Evolutionary conservation across 1,140 invertebrate genomes (phyloP), one percentile per base, ranked within the genome.

Genomic region (Stenopsyche tienmushanensis): DNA sequence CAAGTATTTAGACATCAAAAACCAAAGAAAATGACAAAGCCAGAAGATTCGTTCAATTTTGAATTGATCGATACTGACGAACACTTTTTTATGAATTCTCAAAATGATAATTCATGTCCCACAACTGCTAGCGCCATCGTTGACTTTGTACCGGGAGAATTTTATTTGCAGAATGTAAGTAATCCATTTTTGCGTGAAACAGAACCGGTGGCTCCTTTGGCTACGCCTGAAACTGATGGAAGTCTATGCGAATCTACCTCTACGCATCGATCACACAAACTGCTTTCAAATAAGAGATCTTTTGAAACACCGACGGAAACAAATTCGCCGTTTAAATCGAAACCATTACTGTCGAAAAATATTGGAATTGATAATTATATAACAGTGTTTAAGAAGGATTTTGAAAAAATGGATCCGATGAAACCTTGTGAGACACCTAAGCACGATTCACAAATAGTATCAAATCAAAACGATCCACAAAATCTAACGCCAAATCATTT

Each of bases 31-130:
- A 73, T 78, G 70, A 79, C 73, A 57, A 86, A 84, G 66, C 80
- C 80, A 1, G 88, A 91, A 78, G 89, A 90, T 73, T 84, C 85
- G 57, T 91, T 91, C 74, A 85, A 84, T 64, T 90, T 91, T 75
- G 89, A 91, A 76, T 84, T 91, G 42, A 88, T 90, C 55, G 89
- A 90, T 72, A 88, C 88, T 18, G 89, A 90, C 73, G 89, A 81
- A 73, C 77, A 80, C 53, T 80, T 79, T 13, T 1, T 13, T 5
- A 41, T 57, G 9, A 78, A 79, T 69, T 78, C 77, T n/a, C 77
- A 79, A 63, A 53, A 49, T 20, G 66, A 68, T 15, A 60, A 59
- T 52, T 18, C 20, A 21, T 39, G 8, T 18, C 21, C 18, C 1
- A 39, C 7, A 9, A 50, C 10, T 41, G 21, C 15, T 29, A 55